Conservation (phyloP, 2,888 invertebrate genomes). For the Drosophila sordidula region DNA sequence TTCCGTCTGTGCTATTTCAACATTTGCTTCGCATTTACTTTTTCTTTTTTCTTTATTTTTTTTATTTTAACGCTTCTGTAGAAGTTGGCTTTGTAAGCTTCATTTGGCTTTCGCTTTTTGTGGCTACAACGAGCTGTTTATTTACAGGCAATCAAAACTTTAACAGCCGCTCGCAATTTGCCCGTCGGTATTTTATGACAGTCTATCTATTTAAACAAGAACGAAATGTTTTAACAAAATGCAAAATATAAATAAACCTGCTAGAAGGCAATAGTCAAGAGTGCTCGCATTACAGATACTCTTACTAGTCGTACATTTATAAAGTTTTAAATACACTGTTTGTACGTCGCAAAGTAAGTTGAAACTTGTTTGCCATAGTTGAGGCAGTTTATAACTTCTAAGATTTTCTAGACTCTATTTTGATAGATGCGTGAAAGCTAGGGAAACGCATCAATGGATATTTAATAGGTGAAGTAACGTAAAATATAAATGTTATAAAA, state of each 20-base stretch:
- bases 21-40: conserved; percentile 10
- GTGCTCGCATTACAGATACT: neutral
- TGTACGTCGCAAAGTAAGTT: neutral
- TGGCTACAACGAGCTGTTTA: conserved; percentile 64
- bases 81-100: conserved; percentile 49
- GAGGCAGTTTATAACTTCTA: too few species aligned
- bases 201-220: conserved; percentile 26
- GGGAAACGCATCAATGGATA: too few species aligned
- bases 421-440: too few species aligned
- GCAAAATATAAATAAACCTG: conserved; percentile 26
- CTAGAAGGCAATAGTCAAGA: neutral
- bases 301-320: neutral
- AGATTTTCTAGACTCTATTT: too few species aligned
- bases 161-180: conserved; percentile 51
- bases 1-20: conserved; percentile 54
- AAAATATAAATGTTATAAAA: neutral
- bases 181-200: conserved; percentile 37
- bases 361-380: neutral
- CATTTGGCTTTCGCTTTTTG: conserved; percentile 51
- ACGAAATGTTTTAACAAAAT: conserved; percentile 22
- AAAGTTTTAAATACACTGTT: neutral
- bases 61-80: conserved; percentile 1
- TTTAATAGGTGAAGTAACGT: too few species aligned
- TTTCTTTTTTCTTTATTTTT: neutral
- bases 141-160: conserved; percentile 73